Base-by-base conservation (phyloP, 2,888 invertebrate genomes). In the Cantharis nigra region DNA sequence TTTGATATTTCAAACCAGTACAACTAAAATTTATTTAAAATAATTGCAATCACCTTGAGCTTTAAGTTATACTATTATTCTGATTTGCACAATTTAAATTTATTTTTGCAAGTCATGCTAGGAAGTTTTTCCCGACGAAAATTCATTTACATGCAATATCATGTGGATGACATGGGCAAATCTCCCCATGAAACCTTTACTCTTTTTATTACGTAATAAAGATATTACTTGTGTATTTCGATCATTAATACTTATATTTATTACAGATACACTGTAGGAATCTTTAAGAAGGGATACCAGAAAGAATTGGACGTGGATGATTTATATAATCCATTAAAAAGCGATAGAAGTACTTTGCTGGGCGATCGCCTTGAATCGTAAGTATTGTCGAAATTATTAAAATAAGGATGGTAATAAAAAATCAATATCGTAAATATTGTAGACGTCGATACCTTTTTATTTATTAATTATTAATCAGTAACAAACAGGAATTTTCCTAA, bases 261-360 rank as follows among this genome's bases (percentile, higher is more conserved):
- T 49, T 90, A 63, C 85, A 94, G 94, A 88, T 97, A 96, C 93
- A 93, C 95, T 74, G 89, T 95, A 84, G 93, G 93, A 5, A 89
- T 95, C 83, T 96, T 96, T 88, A 92, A 91, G 82, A 92, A 92
- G 85, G 97, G 96, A 0, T 92, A 92, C 83, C 91, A 90, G 75
- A 92, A 94, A 83, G 92, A 93, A 71, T 87, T 97, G 70, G 94
- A 93, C 80, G 90, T 93, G 67, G 90, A 91, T 26, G 97, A 97
- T 88, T 89, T 97, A 65, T 94, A 93, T 84, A 92, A 93, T 82
- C 92, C 95, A 0, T 90, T 94, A 70, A 89, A 89, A 63, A 90
- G 89, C 23, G 96, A 96, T 87, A 90, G 91, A 84, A 96, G 96
- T 13, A 90, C 90, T 83, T 69, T 85, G 30, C 89, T 94, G n/a